Evolutionary conservation across 2,888 invertebrate species (phyloP), one percentile per base, ranked within the genome.

Genomic region (Athrips mouffetella): DNA sequence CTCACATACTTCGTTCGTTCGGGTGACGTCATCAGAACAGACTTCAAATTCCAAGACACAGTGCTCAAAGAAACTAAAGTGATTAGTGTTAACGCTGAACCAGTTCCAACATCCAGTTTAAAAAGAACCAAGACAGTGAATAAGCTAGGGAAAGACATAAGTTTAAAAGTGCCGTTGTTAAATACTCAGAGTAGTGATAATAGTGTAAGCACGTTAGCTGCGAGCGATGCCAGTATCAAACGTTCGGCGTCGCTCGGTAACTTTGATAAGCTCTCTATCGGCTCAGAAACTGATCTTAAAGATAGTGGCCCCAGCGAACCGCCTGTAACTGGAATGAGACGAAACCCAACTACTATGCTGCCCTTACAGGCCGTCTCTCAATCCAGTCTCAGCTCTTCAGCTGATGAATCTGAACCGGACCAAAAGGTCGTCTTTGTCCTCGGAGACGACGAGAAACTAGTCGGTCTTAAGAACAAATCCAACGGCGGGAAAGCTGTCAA

Each of bases 1-100:
- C 82, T 98, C 16, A 94, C 96, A 0, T 98, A 98, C 73, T 97
- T 98, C 69, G 91, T 98, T 53, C 91, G 96, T 39, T 96, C 95
- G 76, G 92, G 92, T 59, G 92, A 94, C 65, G 91, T 95, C 45
- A 87, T 89, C 59, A 77, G 90, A 63, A 90, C 80, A n/a, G 72
- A 77, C 25, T 85, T 73, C 51, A 59, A 65, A n/a, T 83, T 72
- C 60, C 63, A 76, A 63, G 67, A 76, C 44, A 66, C 69, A 52
- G 62, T 63, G 60, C 45, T 86, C 63, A 68, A 80, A 66, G 63
- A 89, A 76, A 77, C 75, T 59, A 69, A 72, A 71, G 70, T 79
- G 45, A 62, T 76, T 13, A 64, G 53, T 53, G 68, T 80, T 16
- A 54, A 60, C 6, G 55, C 61, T 1, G 60, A 60, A 42, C 45